phyloP scores from a whole-genome alignment of 2,797 vertebrate species.

The Pangasius larnaudii region DNA sequence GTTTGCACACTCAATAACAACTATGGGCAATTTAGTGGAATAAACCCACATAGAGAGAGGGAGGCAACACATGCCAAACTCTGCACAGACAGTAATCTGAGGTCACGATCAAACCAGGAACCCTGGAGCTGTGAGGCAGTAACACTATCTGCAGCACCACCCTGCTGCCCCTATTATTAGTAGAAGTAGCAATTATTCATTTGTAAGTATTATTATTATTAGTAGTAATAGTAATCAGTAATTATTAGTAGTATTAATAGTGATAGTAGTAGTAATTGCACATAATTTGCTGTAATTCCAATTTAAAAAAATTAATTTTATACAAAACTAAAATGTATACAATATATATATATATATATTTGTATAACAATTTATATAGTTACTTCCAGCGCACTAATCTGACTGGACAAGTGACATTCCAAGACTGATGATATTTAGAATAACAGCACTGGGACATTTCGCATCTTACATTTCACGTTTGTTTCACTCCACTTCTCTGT shows the following conservation, averaged over 20 bases:
- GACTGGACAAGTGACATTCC: background rate
- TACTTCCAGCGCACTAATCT: background rate
- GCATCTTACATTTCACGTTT: background rate
- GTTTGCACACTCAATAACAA: background rate
- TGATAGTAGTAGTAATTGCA: background rate
- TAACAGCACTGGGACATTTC: background rate
- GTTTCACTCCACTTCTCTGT: background rate
- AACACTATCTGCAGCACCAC: background rate
- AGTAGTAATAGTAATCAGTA: too few relatives aligned
- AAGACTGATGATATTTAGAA: background rate
- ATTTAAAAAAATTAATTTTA: background rate
- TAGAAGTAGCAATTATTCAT: too few relatives aligned
- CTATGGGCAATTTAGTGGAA: background rate
- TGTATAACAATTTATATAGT: too few relatives aligned
- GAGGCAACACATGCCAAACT: background rate
- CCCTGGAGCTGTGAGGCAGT: background rate
- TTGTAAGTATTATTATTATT: background rate
- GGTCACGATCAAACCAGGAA: background rate
- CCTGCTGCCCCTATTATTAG: background rate
- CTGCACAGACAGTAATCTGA: too few relatives aligned
- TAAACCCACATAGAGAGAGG: background rate
- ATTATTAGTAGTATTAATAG: background rate
- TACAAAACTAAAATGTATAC: too few relatives aligned
- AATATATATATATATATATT: too few relatives aligned
- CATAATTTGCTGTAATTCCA: background rate